These are phyloP conservation scores for Vanessa atalanta DNA, from an alignment of 1,140 invertebrate species.

Conservation along the genomic window DNA sequence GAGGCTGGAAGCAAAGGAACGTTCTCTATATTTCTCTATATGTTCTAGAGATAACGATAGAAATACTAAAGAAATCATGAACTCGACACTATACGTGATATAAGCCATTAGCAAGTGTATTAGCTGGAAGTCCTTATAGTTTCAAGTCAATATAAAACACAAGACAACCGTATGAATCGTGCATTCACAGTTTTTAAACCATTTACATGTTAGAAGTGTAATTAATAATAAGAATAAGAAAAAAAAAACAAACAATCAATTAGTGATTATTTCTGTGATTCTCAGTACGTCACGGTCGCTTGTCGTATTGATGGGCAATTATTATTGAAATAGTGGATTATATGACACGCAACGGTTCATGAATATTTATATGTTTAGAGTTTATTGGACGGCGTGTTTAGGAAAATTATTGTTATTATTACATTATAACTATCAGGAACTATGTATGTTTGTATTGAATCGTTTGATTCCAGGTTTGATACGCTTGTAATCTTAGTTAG, in stretches of 20 bases:
- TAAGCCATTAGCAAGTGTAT: too few relatives aligned
- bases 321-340: constrained; percentile 14
- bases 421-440: too few relatives aligned
- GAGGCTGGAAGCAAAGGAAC: too few relatives aligned
- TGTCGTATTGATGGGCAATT: constrained; percentile 13
- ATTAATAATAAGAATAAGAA: constrained; percentile 13
- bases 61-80: too few relatives aligned
- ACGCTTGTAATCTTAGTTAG: too few relatives aligned
- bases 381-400: not conserved
- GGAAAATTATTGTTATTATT: too few relatives aligned
- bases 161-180: not conserved
- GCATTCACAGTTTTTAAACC: not conserved
- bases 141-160: not conserved
- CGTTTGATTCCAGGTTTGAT: too few relatives aligned
- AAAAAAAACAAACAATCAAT: constrained; percentile 10
- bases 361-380: not conserved
- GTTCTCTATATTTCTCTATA: too few relatives aligned
- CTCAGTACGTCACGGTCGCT: constrained; percentile 6
- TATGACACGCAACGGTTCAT: constrained; percentile 14
- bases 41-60: too few relatives aligned
- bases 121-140: too few relatives aligned
- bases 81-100: too few relatives aligned
- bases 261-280: constrained; percentile 9
- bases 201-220: not conserved
- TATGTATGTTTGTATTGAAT: not conserved